phyloP scores from a whole-genome alignment of 2,797 vertebrate species.

The Gorsachius magnificus region DNA sequence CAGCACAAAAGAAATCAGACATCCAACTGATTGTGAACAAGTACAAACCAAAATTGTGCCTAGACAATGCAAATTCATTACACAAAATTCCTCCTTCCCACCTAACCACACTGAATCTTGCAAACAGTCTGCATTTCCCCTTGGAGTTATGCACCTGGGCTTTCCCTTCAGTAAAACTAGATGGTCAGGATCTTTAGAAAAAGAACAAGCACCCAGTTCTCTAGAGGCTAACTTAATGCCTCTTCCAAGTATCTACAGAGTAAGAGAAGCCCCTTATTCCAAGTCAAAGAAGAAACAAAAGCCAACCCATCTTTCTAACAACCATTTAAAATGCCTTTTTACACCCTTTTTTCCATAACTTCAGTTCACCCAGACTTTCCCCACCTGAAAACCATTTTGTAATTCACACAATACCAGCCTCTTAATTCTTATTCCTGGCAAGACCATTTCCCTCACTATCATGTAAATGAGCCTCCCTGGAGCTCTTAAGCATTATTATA shows the following conservation, averaged over 20 bases:
- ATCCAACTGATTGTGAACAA: neutral
- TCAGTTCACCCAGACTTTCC: neutral
- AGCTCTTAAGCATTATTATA: neutral
- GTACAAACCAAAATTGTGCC: neutral
- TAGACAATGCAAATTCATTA: neutral
- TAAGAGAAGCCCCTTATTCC: neutral
- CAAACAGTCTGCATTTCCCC: neutral
- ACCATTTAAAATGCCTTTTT: neutral
- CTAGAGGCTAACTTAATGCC: neutral
- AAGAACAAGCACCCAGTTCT: neutral
- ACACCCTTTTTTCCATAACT: neutral
- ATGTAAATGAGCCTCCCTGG: constrained; percentile 19
- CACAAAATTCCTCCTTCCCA: neutral
- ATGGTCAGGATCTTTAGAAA: neutral
- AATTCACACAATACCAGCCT: neutral
- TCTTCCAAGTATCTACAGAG: neutral
- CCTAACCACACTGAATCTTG: neutral
- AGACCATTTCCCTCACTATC: neutral
- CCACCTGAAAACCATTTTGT: neutral
- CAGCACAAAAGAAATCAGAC: neutral
- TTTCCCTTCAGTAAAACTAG: neutral
- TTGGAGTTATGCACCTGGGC: neutral
- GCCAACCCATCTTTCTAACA: neutral
- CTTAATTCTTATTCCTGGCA: constrained; percentile 44
- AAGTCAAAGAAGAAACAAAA: neutral